Base-by-base conservation (phyloP, 1,140 invertebrate species). In the Goniozus legneri region DNA sequence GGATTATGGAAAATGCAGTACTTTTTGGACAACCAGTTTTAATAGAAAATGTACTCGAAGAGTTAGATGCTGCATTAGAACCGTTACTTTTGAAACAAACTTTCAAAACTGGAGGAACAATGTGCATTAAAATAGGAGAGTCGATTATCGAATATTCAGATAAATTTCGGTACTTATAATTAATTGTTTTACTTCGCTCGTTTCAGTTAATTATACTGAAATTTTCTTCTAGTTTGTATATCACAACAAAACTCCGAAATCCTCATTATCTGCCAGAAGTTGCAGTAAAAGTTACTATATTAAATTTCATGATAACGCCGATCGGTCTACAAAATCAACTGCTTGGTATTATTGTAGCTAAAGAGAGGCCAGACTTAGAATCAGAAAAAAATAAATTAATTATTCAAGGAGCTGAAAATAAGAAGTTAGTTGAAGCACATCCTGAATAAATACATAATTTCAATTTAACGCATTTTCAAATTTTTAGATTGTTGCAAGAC, bases 181-280 rank as follows among this genome's bases (percentile, higher is more conserved):
- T 34, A 14, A 22, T 22, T 16, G 31, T 37, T 36, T 35, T 30
- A 38, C 40, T 52, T 12, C n/a, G n/a, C n/a, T n/a, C n/a, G n/a
- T n/a, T n/a, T n/a, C n/a, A n/a, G n/a, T n/a, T n/a, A n/a, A n/a
- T n/a, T n/a, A n/a, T n/a, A 27, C 24, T 27, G 10, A 32, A 20
- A 31, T 15, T 38, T 45, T 50, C 57, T 43, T n/a, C 42, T 79
- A 90, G 89, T 65, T 85, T 97, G 59, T 97, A 95, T 66, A 92
- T 97, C 33, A 95, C 92, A n/a, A 96, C 94, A 0, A 95, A 95
- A 70, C 65, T 95, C 14, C 78, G 89, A 24, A 96, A 96, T 76
- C 94, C 94, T 0, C 93, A 96, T 71, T 96, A 95, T 64, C 65
- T 95, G 42, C 92, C 93, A 0, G 94, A 97, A 73, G 85, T 92